These are phyloP conservation scores for Hystrix brachyura DNA, from an alignment of 2,113 vertebrate genomes.

Conservation along the genomic window DNA sequence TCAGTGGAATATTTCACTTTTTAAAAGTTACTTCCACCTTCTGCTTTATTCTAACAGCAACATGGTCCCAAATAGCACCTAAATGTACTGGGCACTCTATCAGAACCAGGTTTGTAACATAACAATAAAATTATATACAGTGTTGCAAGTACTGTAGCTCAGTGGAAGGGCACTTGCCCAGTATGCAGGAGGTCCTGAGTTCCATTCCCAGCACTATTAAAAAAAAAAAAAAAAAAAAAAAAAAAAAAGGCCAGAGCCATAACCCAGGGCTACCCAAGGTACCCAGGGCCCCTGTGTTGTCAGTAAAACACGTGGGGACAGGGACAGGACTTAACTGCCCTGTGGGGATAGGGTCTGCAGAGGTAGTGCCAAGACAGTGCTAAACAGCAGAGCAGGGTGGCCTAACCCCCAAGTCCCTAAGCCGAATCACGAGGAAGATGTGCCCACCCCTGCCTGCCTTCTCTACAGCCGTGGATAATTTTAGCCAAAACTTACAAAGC, in stretches of 20 bases:
- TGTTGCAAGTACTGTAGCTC: fast-evolving
- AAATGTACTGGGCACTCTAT: background rate
- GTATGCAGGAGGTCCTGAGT: background rate
- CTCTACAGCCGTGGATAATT: background rate
- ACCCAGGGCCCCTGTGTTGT: no score
- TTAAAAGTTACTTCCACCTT: slow-evolving; percentile 52
- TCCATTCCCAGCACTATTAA: background rate
- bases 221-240: background rate
- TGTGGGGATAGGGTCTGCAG: no score
- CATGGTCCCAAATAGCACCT: background rate
- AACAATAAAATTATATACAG: background rate
- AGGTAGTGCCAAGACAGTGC: background rate
- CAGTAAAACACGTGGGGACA: no score
- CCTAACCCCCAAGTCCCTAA: background rate
- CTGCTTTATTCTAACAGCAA: background rate
- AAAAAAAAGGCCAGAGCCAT: background rate
- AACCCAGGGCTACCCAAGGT: background rate
- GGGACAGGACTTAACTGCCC: no score
- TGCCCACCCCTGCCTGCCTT: fast-evolving
- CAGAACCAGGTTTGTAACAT: background rate
- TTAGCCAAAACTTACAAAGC: background rate
- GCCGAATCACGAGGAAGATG: fast-evolving
- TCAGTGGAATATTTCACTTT: slow-evolving; percentile 52
- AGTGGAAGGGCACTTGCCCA: background rate
- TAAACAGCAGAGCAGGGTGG: background rate